Evolutionary conservation across 1,140 invertebrate genomes (phyloP).

Genomic region (Trachelipus rathkii): DNA sequence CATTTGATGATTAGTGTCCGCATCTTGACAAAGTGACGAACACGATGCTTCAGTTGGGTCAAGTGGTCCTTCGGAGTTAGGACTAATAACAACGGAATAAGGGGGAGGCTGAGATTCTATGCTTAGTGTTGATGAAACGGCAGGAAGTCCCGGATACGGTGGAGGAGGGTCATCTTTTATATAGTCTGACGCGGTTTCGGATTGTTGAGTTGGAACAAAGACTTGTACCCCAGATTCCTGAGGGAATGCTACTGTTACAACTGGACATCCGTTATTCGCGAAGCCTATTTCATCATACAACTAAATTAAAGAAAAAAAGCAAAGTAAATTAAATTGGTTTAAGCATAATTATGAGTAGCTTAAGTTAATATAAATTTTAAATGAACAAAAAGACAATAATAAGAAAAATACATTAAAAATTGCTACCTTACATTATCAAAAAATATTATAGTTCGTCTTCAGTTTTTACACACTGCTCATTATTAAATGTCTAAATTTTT

Average conservation of each 20-base stretch:
- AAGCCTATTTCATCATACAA: neutral
- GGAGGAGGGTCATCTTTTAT: constrained; percentile 5
- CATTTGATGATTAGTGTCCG: neutral
- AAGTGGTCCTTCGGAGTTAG: neutral
- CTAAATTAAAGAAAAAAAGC: neutral
- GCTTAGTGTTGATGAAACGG: neutral
- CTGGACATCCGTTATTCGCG: neutral
- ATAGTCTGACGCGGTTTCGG: neutral
- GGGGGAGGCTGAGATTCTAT: neutral
- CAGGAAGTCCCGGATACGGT: neutral
- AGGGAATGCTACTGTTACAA: neutral
- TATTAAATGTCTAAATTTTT: no score
- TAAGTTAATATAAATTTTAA: no score
- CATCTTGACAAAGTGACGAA: neutral
- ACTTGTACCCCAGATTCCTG: neutral
- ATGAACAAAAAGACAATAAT: no score
- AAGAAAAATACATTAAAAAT: no score
- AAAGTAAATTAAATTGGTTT: no score
- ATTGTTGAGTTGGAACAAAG: neutral
- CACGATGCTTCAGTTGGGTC: neutral
- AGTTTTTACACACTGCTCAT: no score
- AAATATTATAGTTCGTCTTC: no score
- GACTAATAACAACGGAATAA: neutral
- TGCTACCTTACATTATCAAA: no score
- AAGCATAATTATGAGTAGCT: no score